These are phyloP conservation scores for Coptotermes formosanus DNA, from an alignment of 1,140 invertebrate species.

Conservation along the genomic window DNA sequence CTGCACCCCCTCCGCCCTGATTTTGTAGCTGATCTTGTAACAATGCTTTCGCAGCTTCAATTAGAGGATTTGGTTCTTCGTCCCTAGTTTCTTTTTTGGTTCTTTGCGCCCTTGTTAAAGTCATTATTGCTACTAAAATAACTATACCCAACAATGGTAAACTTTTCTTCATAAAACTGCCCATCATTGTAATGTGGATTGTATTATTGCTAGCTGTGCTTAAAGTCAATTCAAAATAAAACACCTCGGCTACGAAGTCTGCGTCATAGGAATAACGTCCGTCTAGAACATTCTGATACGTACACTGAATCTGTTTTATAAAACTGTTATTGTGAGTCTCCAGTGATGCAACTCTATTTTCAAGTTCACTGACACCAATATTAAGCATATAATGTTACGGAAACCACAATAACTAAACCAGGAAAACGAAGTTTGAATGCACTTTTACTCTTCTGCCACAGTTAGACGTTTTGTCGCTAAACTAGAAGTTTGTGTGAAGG, in stretches of 20 bases:
- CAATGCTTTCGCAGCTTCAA: constrained; percentile 40
- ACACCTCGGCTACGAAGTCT: too few relatives aligned
- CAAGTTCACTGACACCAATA: too few relatives aligned
- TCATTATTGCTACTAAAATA: background rate
- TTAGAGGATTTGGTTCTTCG: constrained; percentile 41
- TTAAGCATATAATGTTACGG: too few relatives aligned
- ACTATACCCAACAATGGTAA: background rate
- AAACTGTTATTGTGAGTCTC: too few relatives aligned
- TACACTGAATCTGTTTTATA: too few relatives aligned
- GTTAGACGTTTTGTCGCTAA: background rate
- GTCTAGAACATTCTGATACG: too few relatives aligned
- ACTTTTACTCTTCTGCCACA: background rate
- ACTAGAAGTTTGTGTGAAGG: background rate
- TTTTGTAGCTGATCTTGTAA: constrained; percentile 38
- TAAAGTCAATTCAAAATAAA: too few relatives aligned
- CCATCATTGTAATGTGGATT: background rate
- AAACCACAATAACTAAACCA: too few relatives aligned
- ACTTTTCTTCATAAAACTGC: background rate
- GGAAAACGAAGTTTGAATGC: background rate
- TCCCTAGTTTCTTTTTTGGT: background rate
- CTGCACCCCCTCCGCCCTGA: constrained; percentile 26
- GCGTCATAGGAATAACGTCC: too few relatives aligned
- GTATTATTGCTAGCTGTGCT: too few relatives aligned
- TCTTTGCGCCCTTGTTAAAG: background rate
- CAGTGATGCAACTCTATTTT: too few relatives aligned